Conservation (phyloP, 2,113 vertebrate genomes). For the Pangasianodon hypophthalmus region DNA sequence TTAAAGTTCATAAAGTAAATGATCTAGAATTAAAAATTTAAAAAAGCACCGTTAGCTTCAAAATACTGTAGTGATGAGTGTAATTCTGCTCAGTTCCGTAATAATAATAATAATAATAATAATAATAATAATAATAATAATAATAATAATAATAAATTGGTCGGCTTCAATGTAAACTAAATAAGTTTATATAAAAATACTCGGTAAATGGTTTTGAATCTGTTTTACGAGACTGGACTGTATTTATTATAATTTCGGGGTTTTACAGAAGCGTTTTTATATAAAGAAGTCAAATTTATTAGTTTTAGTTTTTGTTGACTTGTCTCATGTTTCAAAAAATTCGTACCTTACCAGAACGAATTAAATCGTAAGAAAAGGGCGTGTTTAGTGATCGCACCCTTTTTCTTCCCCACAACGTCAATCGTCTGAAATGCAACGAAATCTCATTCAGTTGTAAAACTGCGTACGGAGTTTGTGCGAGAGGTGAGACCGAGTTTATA, state of each 20-base stretch:
- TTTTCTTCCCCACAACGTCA: background rate
- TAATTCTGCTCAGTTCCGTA: background rate
- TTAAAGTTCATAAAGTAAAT: background rate
- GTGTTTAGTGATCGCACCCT: background rate
- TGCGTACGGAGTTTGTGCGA: background rate
- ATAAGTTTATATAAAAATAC: background rate
- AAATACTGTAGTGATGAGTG: background rate
- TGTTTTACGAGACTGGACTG: no score
- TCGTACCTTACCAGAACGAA: background rate
- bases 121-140: background rate
- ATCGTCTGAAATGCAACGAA: background rate
- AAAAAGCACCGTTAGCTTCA: background rate
- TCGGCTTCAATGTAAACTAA: background rate
- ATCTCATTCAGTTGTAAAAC: background rate
- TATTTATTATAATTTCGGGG: no score
- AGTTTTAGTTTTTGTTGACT: background rate
- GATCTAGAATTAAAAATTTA: no score
- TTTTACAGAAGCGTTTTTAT: background rate
- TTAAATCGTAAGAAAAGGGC: background rate
- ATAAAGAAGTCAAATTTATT: background rate
- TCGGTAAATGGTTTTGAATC: no score
- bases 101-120: no score
- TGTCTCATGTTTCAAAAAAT: background rate
- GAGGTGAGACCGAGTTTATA: no score
- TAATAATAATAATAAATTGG: background rate